phyloP scores from a whole-genome alignment of 2,888 invertebrate genomes.

The Acleris holmiana region DNA sequence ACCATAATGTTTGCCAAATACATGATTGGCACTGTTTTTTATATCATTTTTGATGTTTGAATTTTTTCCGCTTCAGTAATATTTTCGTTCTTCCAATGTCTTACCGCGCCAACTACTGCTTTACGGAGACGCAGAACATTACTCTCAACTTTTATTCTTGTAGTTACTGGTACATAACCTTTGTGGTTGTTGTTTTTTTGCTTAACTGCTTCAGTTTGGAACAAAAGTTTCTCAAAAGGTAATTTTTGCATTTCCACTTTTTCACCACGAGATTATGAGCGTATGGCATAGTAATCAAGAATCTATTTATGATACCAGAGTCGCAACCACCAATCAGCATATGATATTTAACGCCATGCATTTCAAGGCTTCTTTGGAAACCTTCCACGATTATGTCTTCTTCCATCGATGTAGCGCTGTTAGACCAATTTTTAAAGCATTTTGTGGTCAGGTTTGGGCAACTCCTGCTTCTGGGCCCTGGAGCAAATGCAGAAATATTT shows the following conservation, averaged over 20 bases:
- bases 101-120: too few species aligned
- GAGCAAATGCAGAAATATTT: conserved; percentile 1
- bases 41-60: too few species aligned
- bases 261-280: neutral
- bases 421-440: conserved; percentile 4
- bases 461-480: conserved; percentile 3
- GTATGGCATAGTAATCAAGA: conserved; percentile 1
- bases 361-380: conserved; percentile 1
- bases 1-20: too few species aligned
- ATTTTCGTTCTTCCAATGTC: too few species aligned
- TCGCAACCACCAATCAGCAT: conserved; percentile 1
- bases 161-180: neutral
- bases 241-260: neutral
- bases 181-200: conserved; percentile 4
- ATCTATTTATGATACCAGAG: conserved; percentile 1
- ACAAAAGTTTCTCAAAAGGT: neutral
- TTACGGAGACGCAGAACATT: too few species aligned
- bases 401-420: conserved; percentile 4
- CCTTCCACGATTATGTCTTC: neutral
- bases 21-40: too few species aligned
- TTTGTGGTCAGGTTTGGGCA: neutral
- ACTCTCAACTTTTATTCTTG: too few species aligned
- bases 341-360: conserved; percentile 5
- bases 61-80: too few species aligned
- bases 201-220: conserved; percentile 5